Evolutionary conservation across 2,888 invertebrate species (phyloP), one percentile per base, ranked within the genome.

Genomic region (Busseola fusca): DNA sequence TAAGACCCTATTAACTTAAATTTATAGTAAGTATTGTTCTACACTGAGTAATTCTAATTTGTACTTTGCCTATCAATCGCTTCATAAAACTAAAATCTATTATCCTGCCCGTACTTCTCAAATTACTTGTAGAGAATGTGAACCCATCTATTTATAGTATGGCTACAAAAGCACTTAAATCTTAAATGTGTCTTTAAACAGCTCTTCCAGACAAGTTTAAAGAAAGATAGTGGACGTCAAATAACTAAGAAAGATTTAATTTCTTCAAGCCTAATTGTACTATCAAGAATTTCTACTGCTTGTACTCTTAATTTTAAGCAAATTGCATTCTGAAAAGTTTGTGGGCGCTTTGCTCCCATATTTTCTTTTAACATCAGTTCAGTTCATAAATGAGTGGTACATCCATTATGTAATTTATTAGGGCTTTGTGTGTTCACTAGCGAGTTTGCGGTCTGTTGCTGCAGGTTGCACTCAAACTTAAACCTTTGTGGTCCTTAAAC

Each of bases 401-500:
- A 77, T 84, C 70, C 76, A 83, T 87, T 85, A 84, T 87, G 82
- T 84, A 86, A 89, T 90, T 88, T 84, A 89, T 90, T 88, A 88
- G 83, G 80, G 85, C 87, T 89, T 88, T 89, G 89, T 90, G 81
- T 84, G 84, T 82, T 85, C 79, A 80, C 84, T 78, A 77, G 80
- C 79, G 68, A 88, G 87, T 86, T 90, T 87, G 89, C 86, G 89
- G 89, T 89, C 82, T 86, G 78, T 85, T 86, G 77, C 83, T 87
- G 88, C 90, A 89, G 86, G 86, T 86, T 90, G 89, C 89, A 89
- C 84, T 85, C 81, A 86, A 91, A 91, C 90, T 91, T 91, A 84
- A 80, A 89, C 89, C 89, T 91, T 90, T 90, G 89, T 88, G 87
- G 89, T 89, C 87, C 88, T 90, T 86, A 88, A 91, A 91, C 89